A percentile compares a stretch with the other conserved stretches of the same genome.
These are phyloP conservation scores for Patella pellucida DNA, from an alignment of 2,888 invertebrate genomes.

Conservation along the genomic window DNA sequence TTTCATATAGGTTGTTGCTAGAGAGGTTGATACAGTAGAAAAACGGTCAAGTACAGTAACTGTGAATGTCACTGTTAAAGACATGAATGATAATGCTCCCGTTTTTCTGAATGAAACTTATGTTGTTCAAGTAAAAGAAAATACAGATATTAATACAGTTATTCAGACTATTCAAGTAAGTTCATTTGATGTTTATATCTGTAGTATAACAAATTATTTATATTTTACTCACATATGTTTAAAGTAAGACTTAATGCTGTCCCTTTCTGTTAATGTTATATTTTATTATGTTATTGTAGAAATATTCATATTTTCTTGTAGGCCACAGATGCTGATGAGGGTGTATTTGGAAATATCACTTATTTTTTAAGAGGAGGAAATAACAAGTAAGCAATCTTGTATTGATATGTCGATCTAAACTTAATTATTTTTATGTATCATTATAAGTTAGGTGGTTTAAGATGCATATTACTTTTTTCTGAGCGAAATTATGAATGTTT, in stretches of 20 bases:
- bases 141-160: constrained; percentile 73
- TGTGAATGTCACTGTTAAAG: constrained; percentile 56
- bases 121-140: constrained; percentile 82
- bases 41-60: constrained; percentile 50
- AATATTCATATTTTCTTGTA: constrained; percentile 34
- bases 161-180: constrained; percentile 52
- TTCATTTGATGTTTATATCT: neutral
- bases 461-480: no score
- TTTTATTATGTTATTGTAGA: neutral
- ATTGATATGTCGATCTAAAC: no score
- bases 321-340: constrained; percentile 82
- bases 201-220: neutral
- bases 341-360: constrained; percentile 79
- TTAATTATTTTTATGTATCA: no score
- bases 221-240: neutral
- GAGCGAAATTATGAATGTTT: no score
- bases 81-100: constrained; percentile 74
- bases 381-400: constrained; percentile 73
- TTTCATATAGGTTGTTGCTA: constrained; percentile 73
- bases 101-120: constrained; percentile 81
- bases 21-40: constrained; percentile 58
- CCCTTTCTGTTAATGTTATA: neutral
- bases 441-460: no score
- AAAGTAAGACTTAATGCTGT: neutral
- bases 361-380: constrained; percentile 83